These are phyloP conservation scores for Tiliacea aurago DNA, from an alignment of 2,888 invertebrate genomes.

Conservation along the genomic window DNA sequence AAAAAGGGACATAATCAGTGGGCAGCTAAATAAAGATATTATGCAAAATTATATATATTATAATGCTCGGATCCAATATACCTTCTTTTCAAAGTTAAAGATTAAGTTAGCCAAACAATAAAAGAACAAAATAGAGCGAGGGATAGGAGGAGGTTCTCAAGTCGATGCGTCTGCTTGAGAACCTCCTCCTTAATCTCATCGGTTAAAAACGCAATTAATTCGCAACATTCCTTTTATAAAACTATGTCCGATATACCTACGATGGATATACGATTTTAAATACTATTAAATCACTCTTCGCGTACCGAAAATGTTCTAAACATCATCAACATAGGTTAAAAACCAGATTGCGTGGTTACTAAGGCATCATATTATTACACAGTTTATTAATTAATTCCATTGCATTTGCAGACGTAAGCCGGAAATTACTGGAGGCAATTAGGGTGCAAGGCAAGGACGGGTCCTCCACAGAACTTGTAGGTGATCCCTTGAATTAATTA, in stretches of 20 bases:
- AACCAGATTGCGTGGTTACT: neutral
- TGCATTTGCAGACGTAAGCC: conserved; percentile 29
- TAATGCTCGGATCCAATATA: neutral
- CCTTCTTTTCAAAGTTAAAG: too few relatives aligned
- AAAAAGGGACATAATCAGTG: neutral
- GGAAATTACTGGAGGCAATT: conserved; percentile 36
- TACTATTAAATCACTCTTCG: too few relatives aligned
- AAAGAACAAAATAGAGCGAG: too few relatives aligned
- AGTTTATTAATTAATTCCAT: conserved; percentile 17
- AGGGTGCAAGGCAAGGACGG: conserved; percentile 21
- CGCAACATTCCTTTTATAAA: neutral
- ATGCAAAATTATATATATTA: neutral
- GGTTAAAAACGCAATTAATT: neutral
- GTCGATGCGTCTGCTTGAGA: too few relatives aligned
- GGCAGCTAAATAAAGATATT: neutral
- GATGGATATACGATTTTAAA: too few relatives aligned
- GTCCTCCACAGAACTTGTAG: conserved; percentile 29
- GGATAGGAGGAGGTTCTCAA: too few relatives aligned
- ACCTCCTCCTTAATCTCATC: too few relatives aligned
- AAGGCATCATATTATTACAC: neutral
- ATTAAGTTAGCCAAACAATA: neutral
- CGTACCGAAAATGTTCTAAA: neutral
- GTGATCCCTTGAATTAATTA: conserved; percentile 45
- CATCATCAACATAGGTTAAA: neutral
- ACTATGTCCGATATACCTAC: neutral